Percentiles rank a stretch among this genome's conserved stretches.
phyloP scores from a whole-genome alignment of 1,140 invertebrate genomes.

The Eupeodes corollae region DNA sequence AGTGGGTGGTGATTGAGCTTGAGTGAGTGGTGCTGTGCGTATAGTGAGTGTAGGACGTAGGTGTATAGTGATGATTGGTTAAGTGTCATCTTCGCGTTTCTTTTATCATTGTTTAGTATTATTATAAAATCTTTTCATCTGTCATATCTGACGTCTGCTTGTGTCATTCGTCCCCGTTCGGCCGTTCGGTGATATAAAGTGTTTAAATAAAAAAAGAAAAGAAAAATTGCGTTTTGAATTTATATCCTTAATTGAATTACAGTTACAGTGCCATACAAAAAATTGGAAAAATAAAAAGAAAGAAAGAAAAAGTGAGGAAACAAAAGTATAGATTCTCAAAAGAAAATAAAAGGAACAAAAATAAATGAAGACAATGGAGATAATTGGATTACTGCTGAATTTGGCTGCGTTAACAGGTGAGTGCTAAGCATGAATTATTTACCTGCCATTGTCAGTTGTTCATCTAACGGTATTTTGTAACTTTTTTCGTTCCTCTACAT shows the following conservation, averaged over 20 bases:
- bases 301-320: neutral
- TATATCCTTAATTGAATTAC: conserved; percentile 3
- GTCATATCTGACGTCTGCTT: too few relatives aligned
- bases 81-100: too few relatives aligned
- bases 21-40: too few relatives aligned
- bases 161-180: too few relatives aligned
- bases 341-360: neutral
- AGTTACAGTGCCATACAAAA: neutral
- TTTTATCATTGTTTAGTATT: too few relatives aligned
- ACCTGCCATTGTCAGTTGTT: too few relatives aligned
- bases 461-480: too few relatives aligned
- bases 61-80: too few relatives aligned
- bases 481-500: too few relatives aligned
- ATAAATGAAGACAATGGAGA: conserved; percentile 5
- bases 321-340: neutral
- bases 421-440: neutral
- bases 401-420: conserved; percentile 14
- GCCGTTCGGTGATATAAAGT: neutral
- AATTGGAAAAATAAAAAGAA: neutral
- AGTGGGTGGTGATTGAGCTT: too few relatives aligned
- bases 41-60: too few relatives aligned
- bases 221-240: neutral
- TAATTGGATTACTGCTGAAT: conserved; percentile 16
- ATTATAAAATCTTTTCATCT: too few relatives aligned
- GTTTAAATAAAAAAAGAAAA: conserved; percentile 2